Evolutionary conservation across 1,140 invertebrate genomes (phyloP).

Genomic region (Frieseomelitta varia): DNA sequence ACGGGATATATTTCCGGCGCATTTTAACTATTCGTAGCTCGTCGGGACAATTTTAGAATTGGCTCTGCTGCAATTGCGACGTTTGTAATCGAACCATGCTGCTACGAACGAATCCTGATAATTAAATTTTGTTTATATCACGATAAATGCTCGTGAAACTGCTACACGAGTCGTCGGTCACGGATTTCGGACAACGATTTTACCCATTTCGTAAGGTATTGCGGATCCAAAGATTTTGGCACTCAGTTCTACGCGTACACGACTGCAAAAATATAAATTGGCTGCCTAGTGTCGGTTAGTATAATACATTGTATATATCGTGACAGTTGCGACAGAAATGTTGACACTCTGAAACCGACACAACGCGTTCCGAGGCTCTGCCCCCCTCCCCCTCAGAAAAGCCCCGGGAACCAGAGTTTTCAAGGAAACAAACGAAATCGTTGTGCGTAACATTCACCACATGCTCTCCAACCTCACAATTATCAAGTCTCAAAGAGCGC

Average conservation of each 20-base stretch:
- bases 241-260: neutral
- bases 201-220: neutral
- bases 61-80: slow-evolving; percentile 42
- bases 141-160: too few relatives aligned
- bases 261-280: slow-evolving; percentile 53
- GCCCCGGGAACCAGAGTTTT: neutral
- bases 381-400: neutral
- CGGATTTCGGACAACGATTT: neutral
- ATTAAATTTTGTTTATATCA: neutral
- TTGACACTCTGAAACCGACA: neutral
- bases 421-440: neutral
- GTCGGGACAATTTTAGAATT: slow-evolving; percentile 50
- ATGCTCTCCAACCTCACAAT: neutral
- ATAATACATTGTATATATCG: slow-evolving; percentile 10
- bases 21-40: slow-evolving; percentile 62
- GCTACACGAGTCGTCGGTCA: neutral
- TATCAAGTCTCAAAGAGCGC: neutral
- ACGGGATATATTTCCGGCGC: slow-evolving; percentile 56
- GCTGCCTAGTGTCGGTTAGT: neutral
- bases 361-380: neutral
- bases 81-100: neutral
- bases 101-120: neutral
- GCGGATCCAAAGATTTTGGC: neutral
- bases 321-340: slow-evolving; percentile 17
- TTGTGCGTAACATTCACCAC: neutral